These are phyloP conservation scores for Odiellus spinosus DNA, from an alignment of 2,888 invertebrate genomes.

Conservation along the genomic window DNA sequence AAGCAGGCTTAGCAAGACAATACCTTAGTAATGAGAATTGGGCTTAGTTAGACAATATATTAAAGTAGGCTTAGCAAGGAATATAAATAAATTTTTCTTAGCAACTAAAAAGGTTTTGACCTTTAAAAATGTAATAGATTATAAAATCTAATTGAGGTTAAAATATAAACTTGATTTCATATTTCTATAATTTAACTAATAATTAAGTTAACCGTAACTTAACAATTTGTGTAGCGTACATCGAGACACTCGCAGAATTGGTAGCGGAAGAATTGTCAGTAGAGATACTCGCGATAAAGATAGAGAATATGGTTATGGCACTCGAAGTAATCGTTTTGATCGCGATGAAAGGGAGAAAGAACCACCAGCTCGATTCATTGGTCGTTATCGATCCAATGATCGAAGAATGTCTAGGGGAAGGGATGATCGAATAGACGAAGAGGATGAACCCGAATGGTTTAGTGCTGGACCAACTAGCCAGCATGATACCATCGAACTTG, in stretches of 20 bases:
- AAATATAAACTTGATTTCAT: too few species aligned
- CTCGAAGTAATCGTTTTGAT: slow-evolving; percentile 19
- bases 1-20: too few species aligned
- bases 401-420: slow-evolving; percentile 5
- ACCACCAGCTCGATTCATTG: background rate
- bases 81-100: too few species aligned
- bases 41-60: too few species aligned
- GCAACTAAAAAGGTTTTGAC: too few species aligned
- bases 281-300: slow-evolving; percentile 37
- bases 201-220: too few species aligned
- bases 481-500: slow-evolving; percentile 77
- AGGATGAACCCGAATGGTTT: slow-evolving; percentile 79
- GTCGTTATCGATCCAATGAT: background rate
- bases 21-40: too few species aligned
- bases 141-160: too few species aligned
- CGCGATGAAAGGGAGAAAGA: slow-evolving; percentile 16
- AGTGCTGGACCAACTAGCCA: slow-evolving; percentile 68
- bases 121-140: too few species aligned
- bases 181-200: too few species aligned
- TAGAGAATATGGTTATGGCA: slow-evolving; percentile 22
- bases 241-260: slow-evolving; percentile 42
- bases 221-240: too few species aligned
- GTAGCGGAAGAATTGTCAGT: slow-evolving; percentile 65
- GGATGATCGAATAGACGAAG: slow-evolving; percentile 23
- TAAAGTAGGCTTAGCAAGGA: too few species aligned